Base-by-base conservation (phyloP, 2,888 invertebrate genomes). In the Acleris cristana region DNA sequence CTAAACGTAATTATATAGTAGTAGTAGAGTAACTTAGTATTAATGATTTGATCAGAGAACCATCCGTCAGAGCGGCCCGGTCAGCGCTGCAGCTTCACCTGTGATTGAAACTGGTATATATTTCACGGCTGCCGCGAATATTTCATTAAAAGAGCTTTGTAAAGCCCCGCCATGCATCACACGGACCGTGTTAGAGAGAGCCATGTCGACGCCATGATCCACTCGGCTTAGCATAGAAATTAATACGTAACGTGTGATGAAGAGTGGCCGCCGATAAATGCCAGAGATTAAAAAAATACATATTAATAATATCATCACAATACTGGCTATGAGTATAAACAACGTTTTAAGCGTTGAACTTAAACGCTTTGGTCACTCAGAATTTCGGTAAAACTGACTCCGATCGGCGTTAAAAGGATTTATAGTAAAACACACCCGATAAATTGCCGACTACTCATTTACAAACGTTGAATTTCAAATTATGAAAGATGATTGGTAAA, bases 141-240 rank as follows among this genome's bases (percentile, higher is more conserved):
- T 91, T 91, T 92, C 89, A 91, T 89, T 90, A 89, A 85, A 83
- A 83, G 84, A 83, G 85, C 85, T 84, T 80, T 79, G 83, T 80
- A 81, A 81, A 81, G 84, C 86, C 83, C 74, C 77, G 84, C 88
- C 83, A 90, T 91, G 90, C 83, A 89, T 91, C 91, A 91, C 91
- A 90, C 88, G 87, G 87, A 82, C 85, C 84, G 82, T 80, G 82
- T 80, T 79, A 78, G 80, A 81, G 80, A 77, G 78, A 85, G 83
- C 85, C 83, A 79, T 83, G 90, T 79, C 86, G 87, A 84, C 89
- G 82, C 78, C 75, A 78, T 87, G 86, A 89, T 89, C 90, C 90
- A 85, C 86, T 84, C 80, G 84, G 89, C 89, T 90, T 88, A 89
- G 82, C 81, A 82, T 78, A 87, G 82, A 86, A 88, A 90, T 89